A percentile compares a stretch with the other conserved stretches of the same genome.
phyloP scores from a whole-genome alignment of 2,888 invertebrate species.

The Acanthoscelides obtectus region DNA sequence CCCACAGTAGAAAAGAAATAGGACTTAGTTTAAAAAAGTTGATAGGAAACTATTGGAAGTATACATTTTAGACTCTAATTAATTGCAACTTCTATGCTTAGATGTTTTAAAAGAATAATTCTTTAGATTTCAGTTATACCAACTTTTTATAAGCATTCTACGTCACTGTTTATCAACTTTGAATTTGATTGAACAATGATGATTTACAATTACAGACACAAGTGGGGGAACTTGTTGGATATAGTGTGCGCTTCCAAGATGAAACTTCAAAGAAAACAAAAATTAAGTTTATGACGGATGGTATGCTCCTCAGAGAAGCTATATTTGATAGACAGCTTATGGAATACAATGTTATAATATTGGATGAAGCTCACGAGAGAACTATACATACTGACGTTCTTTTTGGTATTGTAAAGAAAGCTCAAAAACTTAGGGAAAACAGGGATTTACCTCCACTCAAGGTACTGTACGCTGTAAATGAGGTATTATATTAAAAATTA shows the following conservation, averaged over 20 bases:
- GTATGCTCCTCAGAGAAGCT: slow-evolving; percentile 88
- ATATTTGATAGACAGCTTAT: slow-evolving; percentile 69
- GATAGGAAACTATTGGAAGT: too few species aligned
- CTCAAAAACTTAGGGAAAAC: slow-evolving; percentile 68
- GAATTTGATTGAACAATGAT: background rate
- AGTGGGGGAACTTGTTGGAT: slow-evolving; percentile 52
- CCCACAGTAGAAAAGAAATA: too few species aligned
- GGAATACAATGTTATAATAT: slow-evolving; percentile 75
- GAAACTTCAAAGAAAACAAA: slow-evolving; percentile 73
- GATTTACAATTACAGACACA: slow-evolving; percentile 27
- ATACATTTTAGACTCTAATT: too few species aligned
- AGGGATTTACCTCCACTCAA: slow-evolving; percentile 61
- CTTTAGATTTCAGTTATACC: too few species aligned
- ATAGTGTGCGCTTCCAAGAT: slow-evolving; percentile 89
- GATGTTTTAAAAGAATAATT: too few species aligned
- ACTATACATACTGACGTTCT: slow-evolving; percentile 91
- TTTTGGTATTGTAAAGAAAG: slow-evolving; percentile 86
- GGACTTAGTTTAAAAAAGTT: too few species aligned
- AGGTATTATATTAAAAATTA: too few species aligned
- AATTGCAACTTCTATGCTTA: too few species aligned
- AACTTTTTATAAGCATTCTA: too few species aligned
- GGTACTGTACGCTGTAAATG: slow-evolving; percentile 42
- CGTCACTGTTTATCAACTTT: background rate
- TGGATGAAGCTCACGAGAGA: slow-evolving; percentile 95
- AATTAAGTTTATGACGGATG: slow-evolving; percentile 91